These are phyloP conservation scores for Adoxophyes honmai DNA, from an alignment of 1,140 invertebrate species.

Conservation along the genomic window DNA sequence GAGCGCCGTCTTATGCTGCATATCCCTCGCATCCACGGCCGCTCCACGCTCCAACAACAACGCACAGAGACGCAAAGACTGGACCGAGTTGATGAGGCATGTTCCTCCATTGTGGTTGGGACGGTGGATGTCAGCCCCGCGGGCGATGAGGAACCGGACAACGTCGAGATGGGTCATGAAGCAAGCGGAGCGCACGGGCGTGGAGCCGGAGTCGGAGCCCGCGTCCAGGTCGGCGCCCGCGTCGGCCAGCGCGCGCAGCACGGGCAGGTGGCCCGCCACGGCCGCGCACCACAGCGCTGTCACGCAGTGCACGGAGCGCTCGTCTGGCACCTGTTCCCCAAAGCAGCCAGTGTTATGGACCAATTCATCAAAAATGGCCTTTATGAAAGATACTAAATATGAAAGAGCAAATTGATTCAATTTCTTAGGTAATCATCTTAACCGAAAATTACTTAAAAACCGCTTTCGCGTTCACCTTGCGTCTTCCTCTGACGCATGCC, in stretches of 20 bases:
- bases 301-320: slow-evolving; percentile 84
- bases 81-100: slow-evolving; percentile 95
- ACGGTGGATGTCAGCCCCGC: slow-evolving; percentile 90
- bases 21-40: slow-evolving; percentile 91
- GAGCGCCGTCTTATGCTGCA: slow-evolving; percentile 93
- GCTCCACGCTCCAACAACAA: slow-evolving; percentile 88
- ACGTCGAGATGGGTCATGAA: slow-evolving; percentile 94
- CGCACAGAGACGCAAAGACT: slow-evolving; percentile 88
- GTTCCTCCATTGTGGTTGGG: slow-evolving; percentile 96
- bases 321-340: slow-evolving; percentile 45
- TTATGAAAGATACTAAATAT: no score
- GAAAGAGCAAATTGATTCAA: no score
- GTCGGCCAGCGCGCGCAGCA: slow-evolving; percentile 87
- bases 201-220: slow-evolving; percentile 92
- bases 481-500: no score
- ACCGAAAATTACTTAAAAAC: no score
- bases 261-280: slow-evolving; percentile 88
- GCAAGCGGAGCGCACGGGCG: slow-evolving; percentile 92
- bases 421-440: no score
- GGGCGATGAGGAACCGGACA: slow-evolving; percentile 85
- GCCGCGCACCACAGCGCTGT: slow-evolving; percentile 96
- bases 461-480: no score
- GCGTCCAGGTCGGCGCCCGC: slow-evolving; percentile 91
- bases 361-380: no score
- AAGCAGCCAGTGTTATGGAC: no score